Evolutionary conservation across 2,888 invertebrate species (phyloP).

Genomic region (Plemyria rubiginata): DNA sequence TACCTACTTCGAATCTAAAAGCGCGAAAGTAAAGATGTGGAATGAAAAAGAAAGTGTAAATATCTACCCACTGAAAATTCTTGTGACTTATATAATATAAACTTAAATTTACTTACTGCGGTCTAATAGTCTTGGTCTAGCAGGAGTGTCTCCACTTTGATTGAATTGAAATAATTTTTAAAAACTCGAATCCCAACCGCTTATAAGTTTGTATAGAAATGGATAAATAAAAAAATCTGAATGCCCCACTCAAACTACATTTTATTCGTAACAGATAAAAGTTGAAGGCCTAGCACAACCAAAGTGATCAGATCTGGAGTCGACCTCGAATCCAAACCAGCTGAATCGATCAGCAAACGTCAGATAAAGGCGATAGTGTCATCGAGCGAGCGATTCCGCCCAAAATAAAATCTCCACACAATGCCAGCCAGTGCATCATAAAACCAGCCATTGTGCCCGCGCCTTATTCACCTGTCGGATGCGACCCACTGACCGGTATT

Average conservation of each 20-base stretch:
- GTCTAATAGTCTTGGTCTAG: too few relatives aligned
- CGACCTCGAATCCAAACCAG: conserved; percentile 43
- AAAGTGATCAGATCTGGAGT: conserved; percentile 32
- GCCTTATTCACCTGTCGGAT: conserved; percentile 64
- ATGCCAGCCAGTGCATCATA: conserved; percentile 45
- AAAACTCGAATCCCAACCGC: too few relatives aligned
- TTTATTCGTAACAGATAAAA: not conserved
- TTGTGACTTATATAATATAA: too few relatives aligned
- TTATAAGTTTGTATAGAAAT: too few relatives aligned
- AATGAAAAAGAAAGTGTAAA: conserved; percentile 41
- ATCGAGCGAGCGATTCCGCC: conserved; percentile 46
- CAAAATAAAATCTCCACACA: conserved; percentile 55
- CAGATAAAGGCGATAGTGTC: conserved; percentile 63
- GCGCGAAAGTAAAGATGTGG: conserved; percentile 9
- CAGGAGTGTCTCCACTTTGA: too few relatives aligned
- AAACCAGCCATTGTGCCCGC: conserved; percentile 54
- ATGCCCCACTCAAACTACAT: not conserved
- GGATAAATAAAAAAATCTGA: too few relatives aligned
- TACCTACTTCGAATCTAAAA: conserved; percentile 4
- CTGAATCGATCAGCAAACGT: conserved; percentile 55
- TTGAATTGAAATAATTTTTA: too few relatives aligned
- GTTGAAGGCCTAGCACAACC: not conserved
- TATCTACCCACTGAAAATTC: conserved; percentile 10
- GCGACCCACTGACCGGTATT: conserved; percentile 69
- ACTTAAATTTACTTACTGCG: too few relatives aligned